phyloP scores from a whole-genome alignment of 2,113 vertebrate species.

The Mirounga angustirostris region DNA sequence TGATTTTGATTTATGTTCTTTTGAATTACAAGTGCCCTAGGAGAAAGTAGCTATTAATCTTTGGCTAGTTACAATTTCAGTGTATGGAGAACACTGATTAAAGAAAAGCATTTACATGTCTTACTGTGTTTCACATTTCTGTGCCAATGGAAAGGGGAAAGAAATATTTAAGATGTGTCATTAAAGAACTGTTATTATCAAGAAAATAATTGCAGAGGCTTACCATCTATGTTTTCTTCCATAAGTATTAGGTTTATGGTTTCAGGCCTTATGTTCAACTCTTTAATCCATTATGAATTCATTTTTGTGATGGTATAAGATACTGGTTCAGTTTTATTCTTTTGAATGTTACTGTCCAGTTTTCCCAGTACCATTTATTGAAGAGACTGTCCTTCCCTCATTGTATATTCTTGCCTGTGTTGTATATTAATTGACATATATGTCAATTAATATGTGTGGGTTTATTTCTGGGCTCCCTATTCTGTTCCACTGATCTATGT shows the following conservation, averaged over 20 bases:
- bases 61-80: constrained; percentile 35
- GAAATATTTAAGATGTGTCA: constrained; percentile 23
- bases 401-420: neutral
- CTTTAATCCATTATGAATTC: neutral
- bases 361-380: neutral
- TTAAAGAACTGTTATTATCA: constrained; percentile 27
- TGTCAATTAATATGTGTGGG: neutral
- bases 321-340: neutral
- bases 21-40: constrained; percentile 31
- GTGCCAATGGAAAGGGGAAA: neutral
- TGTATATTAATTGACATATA: neutral
- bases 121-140: constrained; percentile 45
- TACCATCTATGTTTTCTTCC: neutral
- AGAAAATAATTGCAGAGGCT: neutral
- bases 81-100: constrained; percentile 49
- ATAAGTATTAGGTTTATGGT: neutral
- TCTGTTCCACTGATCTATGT: neutral
- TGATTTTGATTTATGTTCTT: constrained; percentile 55
- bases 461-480: neutral
- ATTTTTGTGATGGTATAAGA: neutral
- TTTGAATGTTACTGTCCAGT: neutral
- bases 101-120: constrained; percentile 11
- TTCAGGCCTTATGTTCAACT: neutral
- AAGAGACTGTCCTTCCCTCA: neutral
- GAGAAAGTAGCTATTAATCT: constrained; percentile 38